Conservation (phyloP, 2,113 vertebrate species). For the Dendropsophus ebraccatus region DNA sequence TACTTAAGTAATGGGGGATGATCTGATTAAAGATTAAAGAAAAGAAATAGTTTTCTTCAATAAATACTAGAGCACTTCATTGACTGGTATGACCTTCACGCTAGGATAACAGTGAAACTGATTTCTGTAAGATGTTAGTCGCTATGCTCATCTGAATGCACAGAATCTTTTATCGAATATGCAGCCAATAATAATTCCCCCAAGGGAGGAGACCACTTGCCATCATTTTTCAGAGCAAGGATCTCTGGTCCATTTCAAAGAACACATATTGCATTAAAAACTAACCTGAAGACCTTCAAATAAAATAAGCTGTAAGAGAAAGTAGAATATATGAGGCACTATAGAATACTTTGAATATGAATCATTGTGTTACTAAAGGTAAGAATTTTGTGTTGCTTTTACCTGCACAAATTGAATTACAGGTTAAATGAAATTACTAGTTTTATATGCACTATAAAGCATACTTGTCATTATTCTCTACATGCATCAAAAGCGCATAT, state of each 20-base stretch:
- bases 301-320: slow-evolving; percentile 24
- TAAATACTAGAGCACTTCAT: slow-evolving; percentile 40
- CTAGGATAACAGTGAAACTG: slow-evolving; percentile 41
- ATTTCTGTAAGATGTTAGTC: slow-evolving; percentile 46
- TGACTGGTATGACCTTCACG: slow-evolving; percentile 53
- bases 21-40: slow-evolving; percentile 1
- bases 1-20: neutral
- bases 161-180: slow-evolving; percentile 51
- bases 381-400: neutral
- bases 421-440: neutral
- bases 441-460: neutral
- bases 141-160: slow-evolving; percentile 55
- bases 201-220: slow-evolving; percentile 52
- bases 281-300: slow-evolving; percentile 49
- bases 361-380: neutral
- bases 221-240: slow-evolving; percentile 54
- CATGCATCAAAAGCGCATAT: too few species aligned
- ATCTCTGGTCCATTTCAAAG: slow-evolving; percentile 45
- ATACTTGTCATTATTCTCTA: neutral
- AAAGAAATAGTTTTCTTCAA: slow-evolving; percentile 33
- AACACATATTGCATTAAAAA: slow-evolving; percentile 41
- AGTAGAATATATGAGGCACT: neutral
- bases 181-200: slow-evolving; percentile 54
- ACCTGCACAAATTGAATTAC: neutral
- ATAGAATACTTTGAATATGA: neutral